Base-by-base conservation (phyloP, 2,113 vertebrate species). In the Centrocercus urophasianus region DNA sequence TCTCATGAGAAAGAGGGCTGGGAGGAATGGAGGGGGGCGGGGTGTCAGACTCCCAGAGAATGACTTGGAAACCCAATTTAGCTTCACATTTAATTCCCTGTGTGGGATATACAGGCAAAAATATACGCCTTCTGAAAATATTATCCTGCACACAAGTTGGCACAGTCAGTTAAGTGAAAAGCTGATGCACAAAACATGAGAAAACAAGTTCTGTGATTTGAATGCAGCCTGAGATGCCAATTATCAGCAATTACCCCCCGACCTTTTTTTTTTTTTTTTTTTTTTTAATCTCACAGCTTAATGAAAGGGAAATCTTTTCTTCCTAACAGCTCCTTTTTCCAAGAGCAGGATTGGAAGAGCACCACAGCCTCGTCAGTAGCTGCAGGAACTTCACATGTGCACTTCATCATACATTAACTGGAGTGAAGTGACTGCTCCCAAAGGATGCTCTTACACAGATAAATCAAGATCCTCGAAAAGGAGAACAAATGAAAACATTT, bases 11-110 rank as follows among this genome's bases (percentile, higher is more conserved):
- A 95, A 86, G 83, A 81, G 1, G 13, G 72, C 76, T 91, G 34
- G 12, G 45, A 94, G 79, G 90, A 95, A 61, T 11, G 54, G 67
- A 22, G 27, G 32, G 20, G 20, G 4, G 10, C 17, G 22, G 19
- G 10, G 13, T 32, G 72, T 89, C 79, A 96, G 86, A 85, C 57
- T 96, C 95, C 67, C 96, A 67, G 86, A 90, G 93, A 96, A 97
- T 93, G 72, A 96, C 91, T 93, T 91, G 89, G 79, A 96, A 95
- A 81, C 38, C 63, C 88, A 91, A 93, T 94, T 97, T 93, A 95
- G 36, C 83, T 89, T 89, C 95, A 96, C 67, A 88, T 83, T 97
- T 95, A 93, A 81, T 47, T 96, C 87, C 84, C 74, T 89, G 48
- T 52, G 63, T 72, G 83, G 75, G 91, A 76, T 48, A 74, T 4